These are phyloP conservation scores for Pseudorhiza aurosa DNA, from an alignment of 30 jellyfish, hydroid and myxozoan species.

Conservation along the genomic window DNA sequence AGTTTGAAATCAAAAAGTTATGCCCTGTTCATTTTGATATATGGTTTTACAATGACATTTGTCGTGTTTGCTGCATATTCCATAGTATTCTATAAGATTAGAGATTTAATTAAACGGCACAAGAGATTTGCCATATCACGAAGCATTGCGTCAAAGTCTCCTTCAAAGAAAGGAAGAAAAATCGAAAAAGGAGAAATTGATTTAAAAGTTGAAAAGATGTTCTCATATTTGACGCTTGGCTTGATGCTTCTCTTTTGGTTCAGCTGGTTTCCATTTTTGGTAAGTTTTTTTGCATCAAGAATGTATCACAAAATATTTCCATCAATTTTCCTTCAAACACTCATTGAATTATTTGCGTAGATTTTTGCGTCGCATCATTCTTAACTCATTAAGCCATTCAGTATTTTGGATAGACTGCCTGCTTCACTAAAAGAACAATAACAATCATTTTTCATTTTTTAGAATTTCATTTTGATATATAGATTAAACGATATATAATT, in stretches of 20 bases:
- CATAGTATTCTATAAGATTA: slow-evolving; percentile 80
- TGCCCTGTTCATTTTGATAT: slow-evolving; percentile 62
- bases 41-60: slow-evolving; percentile 69
- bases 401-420: no score
- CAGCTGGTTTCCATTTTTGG: slow-evolving; percentile 98
- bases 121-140: slow-evolving; percentile 60
- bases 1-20: slow-evolving; percentile 40
- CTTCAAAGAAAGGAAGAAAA: slow-evolving; percentile 8
- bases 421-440: no score
- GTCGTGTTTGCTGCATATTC: slow-evolving; percentile 77
- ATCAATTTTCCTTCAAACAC: no score
- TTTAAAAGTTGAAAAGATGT: slow-evolving; percentile 86
- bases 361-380: no score
- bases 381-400: no score
- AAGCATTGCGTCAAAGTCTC: neutral
- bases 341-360: no score
- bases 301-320: no score
- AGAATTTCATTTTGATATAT: no score
- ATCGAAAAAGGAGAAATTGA: slow-evolving; percentile 39
- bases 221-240: slow-evolving; percentile 85
- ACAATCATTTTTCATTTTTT: no score
- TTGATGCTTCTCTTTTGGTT: slow-evolving; percentile 85
- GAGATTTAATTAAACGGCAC: slow-evolving; percentile 81
- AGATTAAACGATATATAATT: no score
- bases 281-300: slow-evolving; percentile 50